Conservation (phyloP, 2,113 vertebrate genomes). For the Notechis scutatus region DNA sequence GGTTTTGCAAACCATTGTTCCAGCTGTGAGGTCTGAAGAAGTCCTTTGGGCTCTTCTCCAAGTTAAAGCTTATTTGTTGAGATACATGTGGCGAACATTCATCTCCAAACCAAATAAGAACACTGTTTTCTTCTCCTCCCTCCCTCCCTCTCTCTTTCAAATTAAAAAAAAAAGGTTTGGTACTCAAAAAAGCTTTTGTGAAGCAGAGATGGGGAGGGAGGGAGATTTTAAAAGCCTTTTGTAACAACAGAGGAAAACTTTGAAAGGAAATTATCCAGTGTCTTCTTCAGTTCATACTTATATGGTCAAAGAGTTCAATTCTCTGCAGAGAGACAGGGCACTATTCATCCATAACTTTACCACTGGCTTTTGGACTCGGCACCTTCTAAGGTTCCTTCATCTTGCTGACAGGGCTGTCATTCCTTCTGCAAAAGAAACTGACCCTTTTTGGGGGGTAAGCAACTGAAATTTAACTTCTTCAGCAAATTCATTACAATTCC, state of each 20-base stretch:
- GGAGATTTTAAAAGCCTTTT: conserved; percentile 43
- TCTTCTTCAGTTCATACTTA: conserved; percentile 78
- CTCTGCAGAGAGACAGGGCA: conserved; percentile 64
- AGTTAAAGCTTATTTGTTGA: conserved; percentile 40
- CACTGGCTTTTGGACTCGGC: conserved; percentile 60
- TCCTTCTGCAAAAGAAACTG: conserved; percentile 46
- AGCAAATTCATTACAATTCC: conserved; percentile 57
- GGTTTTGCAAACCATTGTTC: not conserved
- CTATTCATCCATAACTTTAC: conserved; percentile 75
- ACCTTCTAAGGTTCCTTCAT: conserved; percentile 67
- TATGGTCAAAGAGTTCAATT: conserved; percentile 78
- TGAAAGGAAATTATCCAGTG: conserved; percentile 73
- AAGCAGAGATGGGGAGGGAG: not conserved
- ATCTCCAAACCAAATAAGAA: not conserved
- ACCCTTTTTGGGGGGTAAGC: conserved; percentile 64
- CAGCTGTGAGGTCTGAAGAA: not conserved
- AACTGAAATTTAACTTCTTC: conserved; percentile 72
- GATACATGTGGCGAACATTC: conserved; percentile 10
- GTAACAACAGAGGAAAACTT: conserved; percentile 52
- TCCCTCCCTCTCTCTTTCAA: not conserved
- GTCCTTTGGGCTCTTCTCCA: conserved; percentile 4
- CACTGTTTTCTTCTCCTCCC: conserved; percentile 23
- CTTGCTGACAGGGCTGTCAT: conserved; percentile 65
- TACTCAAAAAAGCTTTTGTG: conserved; percentile 29
- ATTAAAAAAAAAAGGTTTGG: conserved; percentile 4